phyloP scores from a whole-genome alignment of 1,140 invertebrate genomes.

The Sinella curviseta region DNA sequence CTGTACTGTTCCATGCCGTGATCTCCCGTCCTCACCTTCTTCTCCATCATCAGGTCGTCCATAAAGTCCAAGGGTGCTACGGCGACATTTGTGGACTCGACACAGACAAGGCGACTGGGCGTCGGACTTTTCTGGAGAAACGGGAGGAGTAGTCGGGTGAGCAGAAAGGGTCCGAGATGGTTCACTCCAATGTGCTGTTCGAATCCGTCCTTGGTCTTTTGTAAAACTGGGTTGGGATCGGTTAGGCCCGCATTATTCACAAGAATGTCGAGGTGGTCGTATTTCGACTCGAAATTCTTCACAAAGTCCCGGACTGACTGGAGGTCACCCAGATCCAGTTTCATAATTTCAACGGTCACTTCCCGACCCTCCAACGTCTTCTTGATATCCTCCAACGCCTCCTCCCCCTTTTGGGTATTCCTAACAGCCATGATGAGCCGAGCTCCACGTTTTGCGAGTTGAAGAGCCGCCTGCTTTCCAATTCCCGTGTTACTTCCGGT shows the following conservation, averaged over 20 bases:
- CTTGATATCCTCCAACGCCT: slow-evolving; percentile 6
- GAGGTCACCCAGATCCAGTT: slow-evolving; percentile 12
- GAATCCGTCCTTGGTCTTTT: slow-evolving; percentile 19
- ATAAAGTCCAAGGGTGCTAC: neutral
- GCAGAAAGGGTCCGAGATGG: slow-evolving; percentile 16
- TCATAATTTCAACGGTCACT: slow-evolving; percentile 9
- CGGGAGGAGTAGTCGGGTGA: neutral
- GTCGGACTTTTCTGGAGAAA: neutral
- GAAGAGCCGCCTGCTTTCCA: neutral
- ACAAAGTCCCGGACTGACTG: slow-evolving; percentile 9
- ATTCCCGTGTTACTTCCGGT: slow-evolving; percentile 17
- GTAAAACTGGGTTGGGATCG: neutral
- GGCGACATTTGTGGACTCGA: neutral
- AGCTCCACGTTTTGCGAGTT: slow-evolving; percentile 9
- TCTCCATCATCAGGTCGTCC: slow-evolving; percentile 14
- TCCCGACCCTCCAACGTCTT: neutral
- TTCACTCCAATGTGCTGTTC: slow-evolving; percentile 15
- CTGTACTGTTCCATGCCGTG: slow-evolving; percentile 1
- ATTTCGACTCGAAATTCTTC: neutral
- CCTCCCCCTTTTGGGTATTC: neutral
- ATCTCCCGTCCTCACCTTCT: neutral
- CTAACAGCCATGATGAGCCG: slow-evolving; percentile 3
- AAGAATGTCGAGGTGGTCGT: neutral
- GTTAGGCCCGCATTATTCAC: slow-evolving; percentile 19
- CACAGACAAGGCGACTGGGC: neutral